Evolutionary conservation across 2,113 vertebrate species (phyloP).

Genomic region (Phasianus colchicus): DNA sequence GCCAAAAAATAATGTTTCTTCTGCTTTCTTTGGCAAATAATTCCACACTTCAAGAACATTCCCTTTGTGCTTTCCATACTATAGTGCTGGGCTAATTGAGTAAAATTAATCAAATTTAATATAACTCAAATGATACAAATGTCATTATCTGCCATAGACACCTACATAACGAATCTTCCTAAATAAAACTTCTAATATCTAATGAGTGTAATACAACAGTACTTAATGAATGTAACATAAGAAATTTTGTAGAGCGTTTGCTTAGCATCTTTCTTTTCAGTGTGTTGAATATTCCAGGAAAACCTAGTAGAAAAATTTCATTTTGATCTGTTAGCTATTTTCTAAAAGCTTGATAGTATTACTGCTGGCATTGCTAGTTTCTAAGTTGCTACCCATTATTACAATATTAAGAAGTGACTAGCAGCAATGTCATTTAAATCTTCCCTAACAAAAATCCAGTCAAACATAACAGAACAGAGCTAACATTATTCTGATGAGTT

Average conservation of each 20-base stretch:
- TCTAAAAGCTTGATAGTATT: not conserved
- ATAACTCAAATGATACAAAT: not conserved
- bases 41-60: not conserved
- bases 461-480: not conserved
- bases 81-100: not conserved
- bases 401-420: not conserved
- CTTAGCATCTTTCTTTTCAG: not conserved
- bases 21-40: not conserved
- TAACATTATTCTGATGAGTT: not conserved
- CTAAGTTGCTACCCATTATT: not conserved
- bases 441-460: not conserved
- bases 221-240: not conserved
- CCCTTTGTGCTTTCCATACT: not conserved
- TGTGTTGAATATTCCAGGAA: not conserved
- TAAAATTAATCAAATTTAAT: conserved; percentile 19
- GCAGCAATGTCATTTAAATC: not conserved
- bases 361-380: not conserved
- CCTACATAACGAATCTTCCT: not conserved
- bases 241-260: not conserved
- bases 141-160: not conserved
- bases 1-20: not conserved
- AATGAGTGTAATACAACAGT: not conserved
- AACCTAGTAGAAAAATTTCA: not conserved
- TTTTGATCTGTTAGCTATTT: not conserved
- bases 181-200: conserved; percentile 22